A percentile compares a stretch with the other conserved stretches of the same genome.
Conservation (phyloP, 1,140 invertebrate genomes). For the Anastrepha obliqua region DNA sequence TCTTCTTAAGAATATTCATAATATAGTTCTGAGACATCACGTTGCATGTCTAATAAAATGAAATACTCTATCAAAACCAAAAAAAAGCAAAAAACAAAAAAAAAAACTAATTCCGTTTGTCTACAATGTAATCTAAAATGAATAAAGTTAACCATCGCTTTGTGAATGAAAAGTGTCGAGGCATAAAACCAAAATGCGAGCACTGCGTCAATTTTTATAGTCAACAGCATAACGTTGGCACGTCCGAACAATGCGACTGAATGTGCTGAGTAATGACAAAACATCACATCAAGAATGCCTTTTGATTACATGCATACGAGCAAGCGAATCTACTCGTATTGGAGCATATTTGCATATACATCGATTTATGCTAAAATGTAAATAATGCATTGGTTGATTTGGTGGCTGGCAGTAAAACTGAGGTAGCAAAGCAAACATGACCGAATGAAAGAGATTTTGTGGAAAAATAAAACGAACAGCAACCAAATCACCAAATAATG, state of each 20-base stretch:
- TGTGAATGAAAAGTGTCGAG: conserved; percentile 26
- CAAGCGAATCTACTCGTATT: too few species aligned
- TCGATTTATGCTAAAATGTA: not conserved
- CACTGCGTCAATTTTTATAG: conserved; percentile 43
- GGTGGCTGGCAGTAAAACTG: conserved; percentile 5
- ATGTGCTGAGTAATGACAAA: not conserved
- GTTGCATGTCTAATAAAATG: not conserved
- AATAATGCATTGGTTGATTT: conserved; percentile 24
- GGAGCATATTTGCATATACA: not conserved
- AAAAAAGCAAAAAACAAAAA: too few species aligned
- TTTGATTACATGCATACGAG: too few species aligned
- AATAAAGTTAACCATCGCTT: not conserved
- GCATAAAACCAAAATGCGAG: conserved; percentile 34
- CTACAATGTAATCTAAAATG: conserved; percentile 16
- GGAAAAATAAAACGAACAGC: not conserved
- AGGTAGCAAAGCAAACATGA: not conserved
- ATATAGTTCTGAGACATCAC: too few species aligned
- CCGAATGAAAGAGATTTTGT: not conserved
- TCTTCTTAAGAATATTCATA: not conserved
- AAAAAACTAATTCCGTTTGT: not conserved
- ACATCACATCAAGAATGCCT: too few species aligned
- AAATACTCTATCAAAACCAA: not conserved
- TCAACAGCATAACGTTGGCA: not conserved
- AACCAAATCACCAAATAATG: not conserved
- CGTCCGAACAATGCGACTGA: conserved; percentile 1